Evolutionary conservation across 2,888 invertebrate species (phyloP).

Genomic region (Nomada ruficornis): DNA sequence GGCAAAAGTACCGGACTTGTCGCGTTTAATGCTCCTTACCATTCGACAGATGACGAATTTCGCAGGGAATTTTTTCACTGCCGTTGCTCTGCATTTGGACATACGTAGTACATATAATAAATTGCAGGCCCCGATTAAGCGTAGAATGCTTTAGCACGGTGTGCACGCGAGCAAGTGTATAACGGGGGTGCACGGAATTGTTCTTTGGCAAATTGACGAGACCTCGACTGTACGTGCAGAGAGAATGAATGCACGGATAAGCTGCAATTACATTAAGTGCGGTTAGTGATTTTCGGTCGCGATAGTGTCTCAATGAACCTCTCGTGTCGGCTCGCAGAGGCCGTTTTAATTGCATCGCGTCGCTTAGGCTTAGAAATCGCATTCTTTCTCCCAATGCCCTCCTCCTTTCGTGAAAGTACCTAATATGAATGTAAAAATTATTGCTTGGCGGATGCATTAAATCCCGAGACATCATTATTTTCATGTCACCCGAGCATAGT

Average conservation of each 20-base stretch:
- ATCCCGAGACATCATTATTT: not conserved
- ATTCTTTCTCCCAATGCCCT: not conserved
- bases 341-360: slow-evolving; percentile 25
- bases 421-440: too few species aligned
- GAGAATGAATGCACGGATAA: slow-evolving; percentile 20
- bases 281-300: slow-evolving; percentile 26
- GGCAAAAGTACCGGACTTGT: not conserved
- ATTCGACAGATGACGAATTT: too few species aligned
- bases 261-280: slow-evolving; percentile 33
- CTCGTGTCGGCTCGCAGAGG: slow-evolving; percentile 9
- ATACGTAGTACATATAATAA: too few species aligned
- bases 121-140: not conserved
- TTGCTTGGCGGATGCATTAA: not conserved
- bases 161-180: slow-evolving; percentile 6
- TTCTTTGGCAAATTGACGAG: slow-evolving; percentile 12
- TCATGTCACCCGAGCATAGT: not conserved
- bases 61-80: too few species aligned
- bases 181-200: slow-evolving; percentile 29
- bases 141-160: slow-evolving; percentile 12
- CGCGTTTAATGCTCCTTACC: too few species aligned
- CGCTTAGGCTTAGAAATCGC: slow-evolving; percentile 15
- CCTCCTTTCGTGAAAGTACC: slow-evolving; percentile 2
- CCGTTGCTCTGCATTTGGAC: too few species aligned
- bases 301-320: slow-evolving; percentile 25
- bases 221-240: slow-evolving; percentile 1